Evolutionary conservation across 2,888 invertebrate genomes (phyloP).

Genomic region (Drosophila tanythrix): DNA sequence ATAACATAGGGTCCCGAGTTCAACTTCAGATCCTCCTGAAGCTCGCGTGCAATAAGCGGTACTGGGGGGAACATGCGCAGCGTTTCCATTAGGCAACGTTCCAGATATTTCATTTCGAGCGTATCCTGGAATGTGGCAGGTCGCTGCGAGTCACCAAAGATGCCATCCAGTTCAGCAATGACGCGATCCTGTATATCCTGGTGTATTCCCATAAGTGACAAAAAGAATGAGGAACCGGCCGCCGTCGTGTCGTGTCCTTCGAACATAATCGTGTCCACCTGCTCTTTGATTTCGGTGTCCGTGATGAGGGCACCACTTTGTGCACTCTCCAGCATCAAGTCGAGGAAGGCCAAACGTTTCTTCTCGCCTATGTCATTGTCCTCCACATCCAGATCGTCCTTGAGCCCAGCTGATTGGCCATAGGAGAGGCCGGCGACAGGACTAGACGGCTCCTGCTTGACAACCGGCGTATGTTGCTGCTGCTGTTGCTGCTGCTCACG

Average conservation of each 20-base stretch:
- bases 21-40: conserved; percentile 90
- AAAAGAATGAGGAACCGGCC: conserved; percentile 92
- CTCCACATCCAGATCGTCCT: conserved; percentile 93
- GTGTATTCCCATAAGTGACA: conserved; percentile 91
- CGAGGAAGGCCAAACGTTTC: conserved; percentile 94
- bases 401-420: conserved; percentile 90
- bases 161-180: conserved; percentile 89
- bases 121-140: conserved; percentile 93
- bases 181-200: conserved; percentile 90
- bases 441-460: conserved; percentile 25
- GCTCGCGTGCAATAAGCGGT: conserved; percentile 90
- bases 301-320: conserved; percentile 90
- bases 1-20: conserved; percentile 88
- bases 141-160: conserved; percentile 91
- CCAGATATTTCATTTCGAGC: conserved; percentile 93
- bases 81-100: conserved; percentile 92
- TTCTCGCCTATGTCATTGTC: conserved; percentile 92
- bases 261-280: conserved; percentile 94
- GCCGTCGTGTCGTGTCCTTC: conserved; percentile 94
- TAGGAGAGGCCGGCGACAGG: conserved; percentile 89
- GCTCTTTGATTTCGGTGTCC: conserved; percentile 92
- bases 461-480: conserved; percentile 2
- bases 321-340: conserved; percentile 92
- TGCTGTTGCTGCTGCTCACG: conserved; percentile 31
- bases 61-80: conserved; percentile 92